A percentile compares a stretch with the other conserved stretches of the same genome.
These are phyloP conservation scores for Acleris sparsana DNA, from an alignment of 2,888 invertebrate species.

Conservation along the genomic window DNA sequence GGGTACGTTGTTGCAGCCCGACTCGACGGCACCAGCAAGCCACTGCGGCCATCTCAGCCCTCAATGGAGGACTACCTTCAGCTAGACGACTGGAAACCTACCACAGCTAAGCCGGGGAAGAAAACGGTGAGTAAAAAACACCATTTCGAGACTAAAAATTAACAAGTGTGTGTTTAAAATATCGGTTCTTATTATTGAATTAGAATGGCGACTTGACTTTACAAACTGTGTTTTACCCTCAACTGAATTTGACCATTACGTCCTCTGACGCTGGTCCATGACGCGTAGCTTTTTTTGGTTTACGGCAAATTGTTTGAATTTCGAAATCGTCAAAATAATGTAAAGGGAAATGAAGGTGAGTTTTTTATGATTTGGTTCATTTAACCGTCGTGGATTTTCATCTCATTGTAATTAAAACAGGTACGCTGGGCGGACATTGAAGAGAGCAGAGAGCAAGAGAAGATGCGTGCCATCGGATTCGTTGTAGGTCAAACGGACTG, in stretches of 20 bases:
- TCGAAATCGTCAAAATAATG: conserved; percentile 16
- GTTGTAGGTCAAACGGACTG: conserved; percentile 98
- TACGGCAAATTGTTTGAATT: conserved; percentile 18
- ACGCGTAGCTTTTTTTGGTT: conserved; percentile 18
- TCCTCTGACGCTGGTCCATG: conserved; percentile 12
- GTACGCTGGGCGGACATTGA: conserved; percentile 99
- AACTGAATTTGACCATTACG: conserved; percentile 6
- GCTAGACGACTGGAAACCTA: conserved; percentile 89
- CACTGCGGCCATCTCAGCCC: conserved; percentile 86
- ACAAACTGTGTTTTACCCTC: conserved; percentile 16
- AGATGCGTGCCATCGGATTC: conserved; percentile 97
- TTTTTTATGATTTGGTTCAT: conserved; percentile 44
- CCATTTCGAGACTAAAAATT: not conserved
- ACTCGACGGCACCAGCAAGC: conserved; percentile 94
- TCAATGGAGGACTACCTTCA: conserved; percentile 97
- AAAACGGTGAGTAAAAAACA: conserved; percentile 89
- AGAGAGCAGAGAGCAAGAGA: conserved; percentile 94
- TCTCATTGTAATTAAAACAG: conserved; percentile 84
- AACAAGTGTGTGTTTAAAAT: not conserved
- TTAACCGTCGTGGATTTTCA: conserved; percentile 55
- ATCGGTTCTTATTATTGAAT: conserved; percentile 9
- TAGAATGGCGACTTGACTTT: conserved; percentile 2
- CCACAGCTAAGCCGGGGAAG: conserved; percentile 88
- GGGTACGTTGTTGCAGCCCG: conserved; percentile 88
- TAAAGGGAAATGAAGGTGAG: conserved; percentile 48